phyloP scores from a whole-genome alignment of 1,140 invertebrate species.

The Diuraphis noxia region DNA sequence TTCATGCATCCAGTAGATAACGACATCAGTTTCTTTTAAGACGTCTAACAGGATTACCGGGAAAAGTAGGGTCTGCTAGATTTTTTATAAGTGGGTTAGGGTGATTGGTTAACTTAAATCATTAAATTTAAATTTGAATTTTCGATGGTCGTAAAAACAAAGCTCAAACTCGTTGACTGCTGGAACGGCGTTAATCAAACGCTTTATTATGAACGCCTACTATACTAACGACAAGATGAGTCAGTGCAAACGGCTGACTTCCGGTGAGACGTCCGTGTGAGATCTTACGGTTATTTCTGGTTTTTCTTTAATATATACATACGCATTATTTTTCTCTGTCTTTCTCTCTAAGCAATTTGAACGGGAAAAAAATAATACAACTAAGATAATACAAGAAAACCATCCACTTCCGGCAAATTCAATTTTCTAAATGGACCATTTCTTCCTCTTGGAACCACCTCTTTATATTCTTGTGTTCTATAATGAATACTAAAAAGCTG shows the following conservation, averaged over 20 bases:
- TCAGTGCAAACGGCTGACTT: background rate
- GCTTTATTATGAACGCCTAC: background rate
- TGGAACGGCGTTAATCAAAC: background rate
- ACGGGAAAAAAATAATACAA: constrained; percentile 18
- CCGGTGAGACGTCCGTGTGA: background rate
- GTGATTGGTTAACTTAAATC: too few species aligned
- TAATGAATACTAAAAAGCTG: background rate
- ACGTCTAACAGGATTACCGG: too few species aligned
- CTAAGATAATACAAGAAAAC: constrained; percentile 5
- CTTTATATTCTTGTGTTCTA: background rate
- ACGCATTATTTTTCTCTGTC: background rate
- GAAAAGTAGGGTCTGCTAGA: too few species aligned
- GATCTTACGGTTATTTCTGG: constrained; percentile 25
- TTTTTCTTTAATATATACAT: constrained; percentile 6
- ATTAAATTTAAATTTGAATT: background rate
- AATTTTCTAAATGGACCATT: constrained; percentile 40
- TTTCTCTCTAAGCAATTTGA: background rate
- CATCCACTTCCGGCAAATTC: constrained; percentile 19
- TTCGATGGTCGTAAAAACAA: background rate
- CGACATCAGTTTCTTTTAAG: too few species aligned
- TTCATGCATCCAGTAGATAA: too few species aligned
- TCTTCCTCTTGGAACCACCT: background rate
- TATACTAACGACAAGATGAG: background rate
- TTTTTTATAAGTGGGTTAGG: too few species aligned
- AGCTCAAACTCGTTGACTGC: background rate